Percentiles rank a stretch among this genome's conserved stretches.
phyloP scores from a whole-genome alignment of 2,797 vertebrate genomes.

The Atherinosoma microstoma region DNA sequence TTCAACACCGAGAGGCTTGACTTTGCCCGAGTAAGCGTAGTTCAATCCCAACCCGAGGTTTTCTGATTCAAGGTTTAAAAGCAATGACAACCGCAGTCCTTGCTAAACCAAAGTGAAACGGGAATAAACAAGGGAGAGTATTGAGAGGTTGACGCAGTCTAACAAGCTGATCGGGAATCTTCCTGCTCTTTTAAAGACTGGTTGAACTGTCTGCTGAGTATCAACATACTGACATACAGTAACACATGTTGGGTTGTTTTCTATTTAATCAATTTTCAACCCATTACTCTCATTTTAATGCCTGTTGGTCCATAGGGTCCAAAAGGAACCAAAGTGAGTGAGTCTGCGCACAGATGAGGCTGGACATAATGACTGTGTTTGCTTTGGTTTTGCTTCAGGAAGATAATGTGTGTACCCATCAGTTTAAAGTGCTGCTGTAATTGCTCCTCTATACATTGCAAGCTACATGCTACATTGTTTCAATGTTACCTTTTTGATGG shows the following conservation, averaged over 20 bases:
- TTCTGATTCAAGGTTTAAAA: conserved; percentile 55
- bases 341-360: conserved; percentile 23
- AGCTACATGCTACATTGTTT: conserved; percentile 45
- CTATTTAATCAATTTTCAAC: background rate
- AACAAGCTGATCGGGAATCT: conserved; percentile 46
- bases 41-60: conserved; percentile 62
- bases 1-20: conserved; percentile 69
- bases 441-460: conserved; percentile 55
- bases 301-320: conserved; percentile 83
- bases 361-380: conserved; percentile 13
- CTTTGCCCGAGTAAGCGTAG: conserved; percentile 68
- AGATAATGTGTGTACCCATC: conserved; percentile 51
- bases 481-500: conserved; percentile 40
- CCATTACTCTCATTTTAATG: conserved; percentile 46
- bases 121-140: conserved; percentile 21
- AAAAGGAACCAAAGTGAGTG: conserved; percentile 92
- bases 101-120: conserved; percentile 37
- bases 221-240: conserved; percentile 48
- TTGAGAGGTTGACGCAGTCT: background rate
- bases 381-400: conserved; percentile 19
- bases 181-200: conserved; percentile 39
- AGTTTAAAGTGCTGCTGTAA: conserved; percentile 65
- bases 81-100: conserved; percentile 68
- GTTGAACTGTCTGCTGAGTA: conserved; percentile 34
- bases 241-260: conserved; percentile 23